phyloP scores from a whole-genome alignment of 30 jellyfish, hydroid and myxozoan species.

The Chrysaora quinquecirrha region DNA sequence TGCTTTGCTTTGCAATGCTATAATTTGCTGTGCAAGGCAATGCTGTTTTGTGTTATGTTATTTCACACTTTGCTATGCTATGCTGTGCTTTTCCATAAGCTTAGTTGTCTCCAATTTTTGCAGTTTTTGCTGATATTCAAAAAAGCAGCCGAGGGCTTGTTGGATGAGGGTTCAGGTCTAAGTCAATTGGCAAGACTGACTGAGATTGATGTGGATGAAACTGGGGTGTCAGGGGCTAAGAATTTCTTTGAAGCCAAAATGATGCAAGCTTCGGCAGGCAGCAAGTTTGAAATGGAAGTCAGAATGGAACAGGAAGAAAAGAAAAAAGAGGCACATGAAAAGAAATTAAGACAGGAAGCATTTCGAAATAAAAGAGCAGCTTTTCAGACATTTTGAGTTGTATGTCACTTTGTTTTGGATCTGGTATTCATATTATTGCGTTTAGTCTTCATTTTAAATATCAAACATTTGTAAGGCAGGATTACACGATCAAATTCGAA shows the following conservation, averaged over 20 bases:
- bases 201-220: constrained; percentile 96
- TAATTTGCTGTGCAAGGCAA: too few species aligned
- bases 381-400: constrained; percentile 72
- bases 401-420: too few species aligned
- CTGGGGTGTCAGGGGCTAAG: constrained; percentile 97
- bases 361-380: constrained; percentile 76
- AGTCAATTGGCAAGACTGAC: constrained; percentile 71
- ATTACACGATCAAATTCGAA: too few species aligned
- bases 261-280: constrained; percentile 77
- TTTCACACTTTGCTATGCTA: too few species aligned
- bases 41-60: too few species aligned
- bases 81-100: too few species aligned
- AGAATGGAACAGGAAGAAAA: constrained; percentile 91
- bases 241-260: constrained; percentile 97
- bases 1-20: too few species aligned
- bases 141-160: constrained; percentile 86
- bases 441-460: too few species aligned
- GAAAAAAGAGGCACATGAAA: constrained; percentile 77
- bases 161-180: constrained; percentile 87
- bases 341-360: constrained; percentile 76
- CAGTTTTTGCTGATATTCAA: constrained; percentile 93
- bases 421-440: too few species aligned
- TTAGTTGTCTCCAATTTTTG: too few species aligned
- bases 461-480: too few species aligned
- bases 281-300: constrained; percentile 92